Base-by-base conservation (phyloP, 2,113 vertebrate species). In the Etheostoma spectabile region DNA sequence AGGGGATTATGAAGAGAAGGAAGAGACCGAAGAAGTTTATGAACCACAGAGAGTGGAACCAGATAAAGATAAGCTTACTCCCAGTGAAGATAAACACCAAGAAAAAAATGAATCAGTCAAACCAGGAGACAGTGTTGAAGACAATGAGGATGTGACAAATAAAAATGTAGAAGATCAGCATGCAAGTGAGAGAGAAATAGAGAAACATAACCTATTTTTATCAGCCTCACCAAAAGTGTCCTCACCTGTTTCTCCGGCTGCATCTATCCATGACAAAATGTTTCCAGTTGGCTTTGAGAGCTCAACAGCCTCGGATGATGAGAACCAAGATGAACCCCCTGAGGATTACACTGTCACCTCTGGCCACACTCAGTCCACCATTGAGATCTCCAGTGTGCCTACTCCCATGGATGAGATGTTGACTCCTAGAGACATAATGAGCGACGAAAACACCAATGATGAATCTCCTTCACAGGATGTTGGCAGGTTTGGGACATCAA, bases 331-430 rank as follows among this genome's bases (percentile, higher is more conserved):
- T 89, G 96, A 98, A 83, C 95, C 94, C 5, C 96, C 93, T 22
- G 97, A 98, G 64, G 97, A 98, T 82, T 97, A 96, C 89, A 97
- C 97, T 0, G 95, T 96, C 87, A 97, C 96, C 46, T 98, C 97
- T 15, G 96, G 96, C 71, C 96, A 96, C 52, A 97, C 97, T 48
- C 97, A 97, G 81, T 99, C 97, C n/a, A 98, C 96, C 57, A 96
- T 97, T 22, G 97, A 99, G 93, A 97, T 98, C 85, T 97, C 97
- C 51, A 98, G 97, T 88, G 96, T 97, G 81, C 97, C 97, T 62
- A 97, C 98, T 61, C 97, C 97, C n/a, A 96, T 98, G 95, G 98
- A 99, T 89, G 97, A 96, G 85, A 98, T 98, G 97, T 96, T 96
- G 2, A 99, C 97, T 74, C 97, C 97, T 5, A 96, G 96, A 1